These are phyloP conservation scores for Dendrolimus houi DNA, from an alignment of 2,888 invertebrate genomes.

Conservation along the genomic window DNA sequence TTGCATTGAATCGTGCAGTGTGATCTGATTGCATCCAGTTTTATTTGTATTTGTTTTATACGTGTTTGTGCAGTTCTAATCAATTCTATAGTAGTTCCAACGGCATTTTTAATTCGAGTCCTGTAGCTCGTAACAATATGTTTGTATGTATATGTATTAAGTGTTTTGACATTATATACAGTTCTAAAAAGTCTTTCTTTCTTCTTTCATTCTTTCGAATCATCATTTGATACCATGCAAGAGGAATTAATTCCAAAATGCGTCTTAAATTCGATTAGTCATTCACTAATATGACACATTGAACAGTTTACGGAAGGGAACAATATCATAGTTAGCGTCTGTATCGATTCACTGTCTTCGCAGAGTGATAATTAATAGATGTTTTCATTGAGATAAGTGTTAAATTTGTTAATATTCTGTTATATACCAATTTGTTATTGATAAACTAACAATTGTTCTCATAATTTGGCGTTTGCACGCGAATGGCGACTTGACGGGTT, in stretches of 20 bases:
- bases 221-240: too few relatives aligned
- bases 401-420: neutral
- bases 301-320: slow-evolving; percentile 14
- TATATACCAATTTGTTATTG: neutral
- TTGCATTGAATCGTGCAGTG: too few relatives aligned
- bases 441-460: neutral
- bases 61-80: too few relatives aligned
- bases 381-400: slow-evolving; percentile 1
- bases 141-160: neutral
- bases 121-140: neutral
- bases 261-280: too few relatives aligned
- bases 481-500: neutral
- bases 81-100: too few relatives aligned
- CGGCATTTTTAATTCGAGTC: too few relatives aligned
- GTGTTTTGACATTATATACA: too few relatives aligned
- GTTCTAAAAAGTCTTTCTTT: too few relatives aligned
- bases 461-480: neutral
- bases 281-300: neutral
- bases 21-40: too few relatives aligned
- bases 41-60: too few relatives aligned
- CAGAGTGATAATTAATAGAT: neutral
- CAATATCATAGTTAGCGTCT: slow-evolving; percentile 6
- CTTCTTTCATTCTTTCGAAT: too few relatives aligned
- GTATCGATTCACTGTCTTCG: neutral
- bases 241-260: too few relatives aligned